Base-by-base conservation (phyloP, 2,113 vertebrate genomes). In the Bagarius yarrelli region DNA sequence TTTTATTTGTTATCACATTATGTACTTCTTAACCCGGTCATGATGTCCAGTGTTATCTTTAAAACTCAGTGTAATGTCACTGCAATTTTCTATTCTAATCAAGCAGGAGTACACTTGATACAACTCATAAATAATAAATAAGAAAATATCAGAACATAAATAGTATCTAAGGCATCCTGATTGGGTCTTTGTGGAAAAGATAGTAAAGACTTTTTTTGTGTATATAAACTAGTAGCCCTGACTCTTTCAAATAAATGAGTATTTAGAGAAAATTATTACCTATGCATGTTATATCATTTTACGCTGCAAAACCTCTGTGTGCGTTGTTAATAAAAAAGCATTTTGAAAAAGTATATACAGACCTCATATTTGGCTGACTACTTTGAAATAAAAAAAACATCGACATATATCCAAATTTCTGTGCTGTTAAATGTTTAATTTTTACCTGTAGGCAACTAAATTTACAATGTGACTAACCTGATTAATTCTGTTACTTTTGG, bases 1-100 rank as follows among this genome's bases (percentile, higher is more conserved):
- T 70, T 50, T 70, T 50, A 27, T 70, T 27, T 64, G 61, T 19
- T 71, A 71, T 71, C 44, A 52, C 8, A 52, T 1, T 71, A 71
- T 30, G n/a, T 52, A 19, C 44, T 32, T 23, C 27, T 55, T 73
- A 50, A 30, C 8, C 44, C 21, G 9, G 44, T 55, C 70, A 55
- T 34, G 50, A 2, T 73, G 50, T 55, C 11, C 30, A 32, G 18
- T 23, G 0, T 73, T 73, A 73, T 55, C 70, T 55, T 55, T 0
- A 21, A 55, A 55, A 73, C 27, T 55, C 70, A 73, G 18, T 15
- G 11, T 73, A 27, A n/a, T n/a, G n/a, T n/a, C n/a, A 55, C 70
- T 34, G 18, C 52, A 55, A 6, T 14, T 30, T 72, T 13, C 30
- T 4, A 21, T 32, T 71, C 8, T 19, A 30, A 52, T 2, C 25